These are phyloP conservation scores for Drosophila meridionalis DNA, from an alignment of 2,888 invertebrate genomes.

Conservation along the genomic window DNA sequence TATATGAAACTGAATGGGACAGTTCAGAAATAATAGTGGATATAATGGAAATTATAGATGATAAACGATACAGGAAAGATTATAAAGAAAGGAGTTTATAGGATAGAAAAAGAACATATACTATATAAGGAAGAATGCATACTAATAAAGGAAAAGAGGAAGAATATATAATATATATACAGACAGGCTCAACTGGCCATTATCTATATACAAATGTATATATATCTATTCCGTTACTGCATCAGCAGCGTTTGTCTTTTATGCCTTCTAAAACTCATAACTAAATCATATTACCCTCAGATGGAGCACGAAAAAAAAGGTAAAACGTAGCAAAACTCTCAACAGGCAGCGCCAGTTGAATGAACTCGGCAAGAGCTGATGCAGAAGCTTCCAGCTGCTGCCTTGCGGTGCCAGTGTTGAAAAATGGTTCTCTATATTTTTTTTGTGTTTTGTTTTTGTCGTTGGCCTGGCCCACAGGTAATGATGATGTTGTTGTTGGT, in stretches of 20 bases:
- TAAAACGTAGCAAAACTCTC: conserved; percentile 56
- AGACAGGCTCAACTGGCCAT: neutral
- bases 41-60: too few relatives aligned
- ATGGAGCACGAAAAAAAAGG: conserved; percentile 8
- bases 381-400: conserved; percentile 33
- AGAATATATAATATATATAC: neutral
- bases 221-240: neutral
- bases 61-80: too few relatives aligned
- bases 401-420: conserved; percentile 39
- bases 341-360: conserved; percentile 75
- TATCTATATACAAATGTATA: neutral
- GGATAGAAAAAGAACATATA: too few relatives aligned
- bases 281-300: neutral
- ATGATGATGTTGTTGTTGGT: conserved; percentile 46
- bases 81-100: too few relatives aligned
- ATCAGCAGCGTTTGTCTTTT: neutral
- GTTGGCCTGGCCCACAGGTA: conserved; percentile 61
- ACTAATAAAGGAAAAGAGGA: too few relatives aligned
- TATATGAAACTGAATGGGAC: too few relatives aligned
- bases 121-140: too few relatives aligned
- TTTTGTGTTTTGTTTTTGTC: conserved; percentile 28
- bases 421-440: conserved; percentile 54
- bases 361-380: conserved; percentile 61
- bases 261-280: neutral
- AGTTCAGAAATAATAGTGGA: too few relatives aligned